A percentile compares a stretch with the other conserved stretches of the same genome.
Conservation (phyloP, 2,113 vertebrate genomes). For the Misgurnus anguillicaudatus region DNA sequence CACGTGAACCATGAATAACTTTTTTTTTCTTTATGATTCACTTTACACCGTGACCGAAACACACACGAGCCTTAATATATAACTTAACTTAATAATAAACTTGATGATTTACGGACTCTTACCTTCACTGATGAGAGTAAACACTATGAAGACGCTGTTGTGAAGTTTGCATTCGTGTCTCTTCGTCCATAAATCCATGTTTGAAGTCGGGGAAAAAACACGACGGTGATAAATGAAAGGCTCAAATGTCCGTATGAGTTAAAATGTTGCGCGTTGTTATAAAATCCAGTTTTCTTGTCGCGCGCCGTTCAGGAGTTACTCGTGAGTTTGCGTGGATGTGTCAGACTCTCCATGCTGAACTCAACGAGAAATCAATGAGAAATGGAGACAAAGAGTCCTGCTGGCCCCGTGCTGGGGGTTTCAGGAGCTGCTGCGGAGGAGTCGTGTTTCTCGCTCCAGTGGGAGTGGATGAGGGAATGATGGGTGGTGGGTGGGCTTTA, state of each 20-base stretch:
- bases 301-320: not conserved
- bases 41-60: no score
- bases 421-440: not conserved
- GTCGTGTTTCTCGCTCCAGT: slow-evolving; percentile 28
- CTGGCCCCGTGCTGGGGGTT: slow-evolving; percentile 17
- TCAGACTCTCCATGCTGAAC: slow-evolving; percentile 24
- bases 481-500: slow-evolving; percentile 1
- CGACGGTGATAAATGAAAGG: not conserved
- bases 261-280: not conserved
- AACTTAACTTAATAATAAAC: no score
- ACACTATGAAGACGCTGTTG: not conserved
- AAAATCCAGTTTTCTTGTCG: not conserved
- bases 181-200: slow-evolving; percentile 11
- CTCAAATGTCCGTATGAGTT: not conserved
- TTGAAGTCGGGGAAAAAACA: not conserved
- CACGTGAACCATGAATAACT: no score
- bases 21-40: no score
- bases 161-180: not conserved
- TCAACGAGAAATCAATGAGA: not conserved
- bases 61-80: no score
- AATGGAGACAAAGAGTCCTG: slow-evolving; percentile 32
- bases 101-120: not conserved
- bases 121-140: slow-evolving; percentile 1
- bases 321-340: not conserved
- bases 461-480: not conserved